A percentile compares a stretch with the other conserved stretches of the same genome.
phyloP scores from a whole-genome alignment of 2,113 vertebrate species.

The Chaetops frenatus region DNA sequence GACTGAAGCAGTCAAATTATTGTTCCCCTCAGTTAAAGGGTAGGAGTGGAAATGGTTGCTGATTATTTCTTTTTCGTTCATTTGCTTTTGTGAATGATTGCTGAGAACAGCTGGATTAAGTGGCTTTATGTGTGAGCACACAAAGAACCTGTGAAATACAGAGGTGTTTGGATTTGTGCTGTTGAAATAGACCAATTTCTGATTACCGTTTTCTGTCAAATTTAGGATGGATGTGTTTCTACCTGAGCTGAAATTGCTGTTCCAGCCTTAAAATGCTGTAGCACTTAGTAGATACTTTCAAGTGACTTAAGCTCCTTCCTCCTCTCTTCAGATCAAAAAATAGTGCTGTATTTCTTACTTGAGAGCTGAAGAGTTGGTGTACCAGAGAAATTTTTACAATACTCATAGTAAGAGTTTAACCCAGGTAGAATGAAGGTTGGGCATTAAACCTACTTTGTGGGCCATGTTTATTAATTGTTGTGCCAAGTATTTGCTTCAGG shows the following conservation, averaged over 20 bases:
- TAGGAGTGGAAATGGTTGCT: neutral
- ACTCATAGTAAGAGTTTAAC: neutral
- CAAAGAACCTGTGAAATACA: neutral
- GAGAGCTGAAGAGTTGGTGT: neutral
- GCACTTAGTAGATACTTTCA: neutral
- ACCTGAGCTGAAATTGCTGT: neutral
- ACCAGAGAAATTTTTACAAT: neutral
- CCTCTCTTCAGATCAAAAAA: neutral
- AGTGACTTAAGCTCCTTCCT: neutral
- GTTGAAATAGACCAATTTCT: neutral
- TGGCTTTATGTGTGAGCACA: neutral
- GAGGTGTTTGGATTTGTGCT: neutral
- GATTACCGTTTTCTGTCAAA: neutral
- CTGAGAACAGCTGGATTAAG: slow-evolving; percentile 32
- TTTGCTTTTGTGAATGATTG: slow-evolving; percentile 42
- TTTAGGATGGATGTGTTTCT: slow-evolving; percentile 3
- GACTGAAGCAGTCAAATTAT: neutral
- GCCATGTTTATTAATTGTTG: neutral
- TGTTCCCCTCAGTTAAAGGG: neutral
- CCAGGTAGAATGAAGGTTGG: neutral
- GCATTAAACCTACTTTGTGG: neutral
- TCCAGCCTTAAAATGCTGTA: neutral
- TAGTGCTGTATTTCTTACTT: neutral
- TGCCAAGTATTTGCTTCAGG: neutral
- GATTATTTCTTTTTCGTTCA: slow-evolving; percentile 16